Conservation (phyloP, 2,888 invertebrate genomes). For the Andrena fulva region DNA sequence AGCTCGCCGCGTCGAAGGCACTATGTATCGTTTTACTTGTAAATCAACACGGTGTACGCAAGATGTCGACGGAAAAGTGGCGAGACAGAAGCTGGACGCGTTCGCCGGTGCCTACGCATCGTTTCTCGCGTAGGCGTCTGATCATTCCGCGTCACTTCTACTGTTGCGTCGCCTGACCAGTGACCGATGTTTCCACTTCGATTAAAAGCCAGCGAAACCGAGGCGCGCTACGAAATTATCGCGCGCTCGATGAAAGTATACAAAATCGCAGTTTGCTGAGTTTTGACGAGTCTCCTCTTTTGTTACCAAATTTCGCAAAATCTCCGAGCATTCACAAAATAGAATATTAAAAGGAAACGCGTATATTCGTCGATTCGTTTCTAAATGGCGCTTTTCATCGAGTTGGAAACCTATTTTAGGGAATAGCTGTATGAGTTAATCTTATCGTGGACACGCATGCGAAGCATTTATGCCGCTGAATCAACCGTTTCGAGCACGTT, state of each 20-base stretch:
- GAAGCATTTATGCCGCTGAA: constrained; percentile 35
- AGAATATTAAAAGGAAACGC: background rate
- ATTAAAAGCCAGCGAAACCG: background rate
- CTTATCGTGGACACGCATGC: constrained; percentile 35
- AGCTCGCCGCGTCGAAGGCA: too few species aligned
- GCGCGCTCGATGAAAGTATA: background rate
- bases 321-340: too few species aligned
- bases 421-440: constrained; percentile 3
- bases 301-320: background rate
- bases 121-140: constrained; percentile 39
- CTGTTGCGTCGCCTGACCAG: constrained; percentile 43
- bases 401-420: background rate
- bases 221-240: background rate
- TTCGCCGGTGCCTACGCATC: constrained; percentile 27
- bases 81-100: background rate
- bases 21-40: background rate
- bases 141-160: constrained; percentile 25
- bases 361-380: background rate
- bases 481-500: constrained; percentile 41
- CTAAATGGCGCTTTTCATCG: background rate
- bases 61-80: background rate
- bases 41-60: background rate
- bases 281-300: background rate
- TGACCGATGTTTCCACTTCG: constrained; percentile 33
- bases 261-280: background rate